Percentiles rank a stretch among this genome's conserved stretches.
Evolutionary conservation across 2,888 invertebrate species (phyloP).

Genomic region (Eubasilissa splendida): DNA sequence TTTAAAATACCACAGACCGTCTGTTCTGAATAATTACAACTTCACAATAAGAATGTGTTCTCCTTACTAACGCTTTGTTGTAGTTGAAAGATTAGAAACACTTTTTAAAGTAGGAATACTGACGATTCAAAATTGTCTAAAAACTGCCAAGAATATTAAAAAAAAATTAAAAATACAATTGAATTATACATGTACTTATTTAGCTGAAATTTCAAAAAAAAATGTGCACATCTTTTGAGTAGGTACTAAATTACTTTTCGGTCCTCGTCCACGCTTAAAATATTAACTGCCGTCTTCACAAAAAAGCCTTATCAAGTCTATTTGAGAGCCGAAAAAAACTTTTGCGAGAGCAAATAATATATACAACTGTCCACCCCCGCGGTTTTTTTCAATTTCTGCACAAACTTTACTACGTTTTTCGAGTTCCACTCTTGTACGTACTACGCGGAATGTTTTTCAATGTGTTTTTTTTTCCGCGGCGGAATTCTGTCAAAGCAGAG

Average conservation of each 20-base stretch:
- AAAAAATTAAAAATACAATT: no score
- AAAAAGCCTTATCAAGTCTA: constrained; percentile 22
- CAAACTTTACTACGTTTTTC: constrained; percentile 33
- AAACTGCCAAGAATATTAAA: no score
- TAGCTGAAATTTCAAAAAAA: no score
- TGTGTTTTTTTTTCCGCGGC: constrained; percentile 31
- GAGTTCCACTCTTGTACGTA: constrained; percentile 31
- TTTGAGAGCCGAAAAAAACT: constrained; percentile 14
- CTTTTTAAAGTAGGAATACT: no score
- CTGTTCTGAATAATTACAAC: no score
- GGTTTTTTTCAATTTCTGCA: constrained; percentile 33
- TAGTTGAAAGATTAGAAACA: no score
- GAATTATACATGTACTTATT: no score
- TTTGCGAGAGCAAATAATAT: constrained; percentile 19
- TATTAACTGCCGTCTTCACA: constrained; percentile 3
- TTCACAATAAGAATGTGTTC: no score
- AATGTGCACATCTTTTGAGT: no score
- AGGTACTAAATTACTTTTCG: not conserved
- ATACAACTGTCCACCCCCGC: constrained; percentile 31
- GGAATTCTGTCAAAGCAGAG: constrained; percentile 55
- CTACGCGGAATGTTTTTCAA: constrained; percentile 40
- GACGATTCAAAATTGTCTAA: no score
- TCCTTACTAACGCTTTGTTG: no score
- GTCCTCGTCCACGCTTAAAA: constrained; percentile 10
- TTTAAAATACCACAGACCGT: no score